Evolutionary conservation across 2,888 invertebrate species (phyloP).

Genomic region (Latrodectus hesperus): DNA sequence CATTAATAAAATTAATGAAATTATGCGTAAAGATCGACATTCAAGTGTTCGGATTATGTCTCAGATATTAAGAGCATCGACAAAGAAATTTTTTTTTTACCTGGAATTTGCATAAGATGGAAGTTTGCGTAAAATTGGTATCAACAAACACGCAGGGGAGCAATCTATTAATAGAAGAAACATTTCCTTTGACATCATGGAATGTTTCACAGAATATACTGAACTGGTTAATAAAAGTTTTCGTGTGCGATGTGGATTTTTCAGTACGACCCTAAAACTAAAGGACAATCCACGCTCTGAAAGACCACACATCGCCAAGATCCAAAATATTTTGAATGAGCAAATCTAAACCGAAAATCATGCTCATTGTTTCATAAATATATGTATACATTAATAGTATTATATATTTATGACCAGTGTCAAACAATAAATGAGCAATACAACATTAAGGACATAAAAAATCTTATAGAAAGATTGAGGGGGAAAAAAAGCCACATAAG

Average conservation of each 20-base stretch:
- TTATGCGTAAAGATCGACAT: not conserved
- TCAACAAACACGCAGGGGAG: not conserved
- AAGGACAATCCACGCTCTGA: too few species aligned
- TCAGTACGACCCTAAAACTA: too few species aligned
- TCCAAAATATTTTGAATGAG: too few species aligned
- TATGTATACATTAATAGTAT: not conserved
- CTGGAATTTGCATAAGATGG: not conserved
- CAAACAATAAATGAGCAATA: not conserved
- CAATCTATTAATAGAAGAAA: not conserved
- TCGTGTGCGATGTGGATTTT: too few species aligned
- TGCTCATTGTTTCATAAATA: not conserved
- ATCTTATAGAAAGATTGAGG: not conserved
- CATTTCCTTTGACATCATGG: constrained; percentile 1
- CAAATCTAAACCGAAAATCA: too few species aligned
- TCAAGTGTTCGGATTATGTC: constrained; percentile 2
- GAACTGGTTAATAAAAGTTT: not conserved
- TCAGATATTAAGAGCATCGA: not conserved
- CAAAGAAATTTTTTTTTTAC: not conserved
- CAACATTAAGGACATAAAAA: not conserved
- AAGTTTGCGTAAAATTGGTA: not conserved
- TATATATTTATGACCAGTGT: not conserved
- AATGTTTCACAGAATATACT: not conserved
- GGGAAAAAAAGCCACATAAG: not conserved
- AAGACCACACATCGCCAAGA: too few species aligned
- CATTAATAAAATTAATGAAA: constrained; percentile 9